These are phyloP conservation scores for Phacellophora camtschatica DNA, from an alignment of 30 jellyfish, hydroid and myxozoan genomes.

Conservation along the genomic window DNA sequence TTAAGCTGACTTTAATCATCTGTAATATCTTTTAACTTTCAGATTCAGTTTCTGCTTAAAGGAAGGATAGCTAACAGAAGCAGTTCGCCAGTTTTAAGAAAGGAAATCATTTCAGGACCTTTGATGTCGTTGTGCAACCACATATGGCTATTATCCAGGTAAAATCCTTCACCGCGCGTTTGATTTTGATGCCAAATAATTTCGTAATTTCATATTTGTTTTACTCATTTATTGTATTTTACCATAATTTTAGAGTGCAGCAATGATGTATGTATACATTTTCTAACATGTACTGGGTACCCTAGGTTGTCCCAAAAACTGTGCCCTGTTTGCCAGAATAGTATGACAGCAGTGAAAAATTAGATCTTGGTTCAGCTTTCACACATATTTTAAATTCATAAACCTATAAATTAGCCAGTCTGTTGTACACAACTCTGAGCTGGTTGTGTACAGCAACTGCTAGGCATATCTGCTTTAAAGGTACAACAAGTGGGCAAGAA, in stretches of 20 bases:
- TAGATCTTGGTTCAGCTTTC: not conserved
- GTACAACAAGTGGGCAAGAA: not conserved
- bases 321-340: not conserved
- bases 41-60: slow-evolving; percentile 17
- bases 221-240: no score
- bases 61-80: slow-evolving; percentile 10
- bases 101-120: slow-evolving; percentile 48
- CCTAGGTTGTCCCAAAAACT: no score
- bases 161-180: no score
- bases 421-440: not conserved
- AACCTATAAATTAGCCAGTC: not conserved
- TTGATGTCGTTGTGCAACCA: not conserved
- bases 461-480: not conserved
- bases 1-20: not conserved
- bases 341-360: not conserved
- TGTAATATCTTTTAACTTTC: no score
- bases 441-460: not conserved
- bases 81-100: slow-evolving; percentile 24
- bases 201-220: no score
- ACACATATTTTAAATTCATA: no score
- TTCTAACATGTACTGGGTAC: no score
- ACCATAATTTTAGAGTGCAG: no score
- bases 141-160: slow-evolving; percentile 32
- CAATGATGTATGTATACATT: no score
- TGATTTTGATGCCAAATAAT: no score